Conservation (phyloP, 2,113 vertebrate species). For the Ariopsis seemanni region DNA sequence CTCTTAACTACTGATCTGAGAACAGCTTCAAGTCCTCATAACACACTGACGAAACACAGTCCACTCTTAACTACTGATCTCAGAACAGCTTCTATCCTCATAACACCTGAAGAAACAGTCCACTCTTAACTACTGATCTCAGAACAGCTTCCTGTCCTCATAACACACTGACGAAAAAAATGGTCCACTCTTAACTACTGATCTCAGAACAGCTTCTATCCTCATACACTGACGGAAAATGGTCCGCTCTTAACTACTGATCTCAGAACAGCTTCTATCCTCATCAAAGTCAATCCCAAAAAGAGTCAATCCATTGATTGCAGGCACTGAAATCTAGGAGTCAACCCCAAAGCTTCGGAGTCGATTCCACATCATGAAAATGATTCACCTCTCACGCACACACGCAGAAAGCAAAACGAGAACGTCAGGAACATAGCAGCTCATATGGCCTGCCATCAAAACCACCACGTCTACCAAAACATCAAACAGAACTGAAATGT, state of each 20-base stretch:
- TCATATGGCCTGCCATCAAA: too few species aligned
- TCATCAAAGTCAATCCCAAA: neutral
- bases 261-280: neutral
- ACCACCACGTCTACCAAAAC: too few species aligned
- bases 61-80: neutral
- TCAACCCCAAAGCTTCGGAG: too few species aligned
- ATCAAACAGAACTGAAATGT: too few species aligned
- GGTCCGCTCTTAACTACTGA: neutral
- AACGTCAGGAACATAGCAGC: too few species aligned
- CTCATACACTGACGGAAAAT: neutral
- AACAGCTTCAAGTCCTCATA: neutral
- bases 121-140: conserved; percentile 1
- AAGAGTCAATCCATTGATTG: neutral
- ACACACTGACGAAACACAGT: neutral
- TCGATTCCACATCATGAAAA: too few species aligned
- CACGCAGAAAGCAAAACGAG: too few species aligned
- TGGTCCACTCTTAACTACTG: neutral
- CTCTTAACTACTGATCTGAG: neutral
- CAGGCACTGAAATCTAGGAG: too few species aligned
- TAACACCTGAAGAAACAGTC: neutral
- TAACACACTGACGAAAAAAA: neutral
- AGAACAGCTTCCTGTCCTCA: conserved; percentile 2
- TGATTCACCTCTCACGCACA: too few species aligned
- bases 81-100: neutral
- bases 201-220: conserved; percentile 22